Percentiles rank a stretch among this genome's conserved stretches.
These are phyloP conservation scores for Valencia hispanica DNA, from an alignment of 2,797 vertebrate genomes.

Conservation along the genomic window DNA sequence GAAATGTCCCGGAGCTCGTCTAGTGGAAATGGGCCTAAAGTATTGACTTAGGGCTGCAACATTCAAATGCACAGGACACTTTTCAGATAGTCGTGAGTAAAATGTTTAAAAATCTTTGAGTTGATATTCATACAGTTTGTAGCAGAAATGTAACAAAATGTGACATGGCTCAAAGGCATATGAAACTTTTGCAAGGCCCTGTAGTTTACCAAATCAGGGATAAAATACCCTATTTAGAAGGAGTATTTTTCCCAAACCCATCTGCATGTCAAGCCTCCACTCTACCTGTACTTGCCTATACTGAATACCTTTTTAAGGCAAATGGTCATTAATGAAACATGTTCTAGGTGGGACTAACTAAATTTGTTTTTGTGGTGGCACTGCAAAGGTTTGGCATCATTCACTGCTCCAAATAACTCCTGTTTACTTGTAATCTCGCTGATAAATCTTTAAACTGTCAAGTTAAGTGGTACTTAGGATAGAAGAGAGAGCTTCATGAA, in stretches of 20 bases:
- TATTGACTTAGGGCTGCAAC: background rate
- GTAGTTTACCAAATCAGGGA: background rate
- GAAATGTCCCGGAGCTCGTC: no score
- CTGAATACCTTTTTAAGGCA: background rate
- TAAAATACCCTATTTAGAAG: background rate
- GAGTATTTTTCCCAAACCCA: slow-evolving; percentile 3
- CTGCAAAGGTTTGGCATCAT: slow-evolving; percentile 17
- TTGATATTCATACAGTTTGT: background rate
- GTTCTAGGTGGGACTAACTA: slow-evolving; percentile 2
- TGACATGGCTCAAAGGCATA: background rate
- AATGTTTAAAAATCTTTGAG: background rate
- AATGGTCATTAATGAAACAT: background rate
- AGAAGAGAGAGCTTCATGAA: slow-evolving; percentile 6
- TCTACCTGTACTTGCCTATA: background rate
- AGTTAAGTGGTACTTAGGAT: slow-evolving; percentile 7
- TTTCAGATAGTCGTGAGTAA: background rate
- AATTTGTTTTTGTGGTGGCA: slow-evolving; percentile 9
- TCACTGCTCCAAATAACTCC: background rate
- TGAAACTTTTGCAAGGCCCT: background rate
- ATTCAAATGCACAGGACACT: no score
- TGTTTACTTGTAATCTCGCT: slow-evolving; percentile 23
- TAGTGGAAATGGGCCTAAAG: no score
- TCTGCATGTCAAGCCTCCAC: background rate
- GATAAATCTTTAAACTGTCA: slow-evolving; percentile 26
- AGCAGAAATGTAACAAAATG: background rate